These are phyloP conservation scores for Rhegmatorhina hoffmannsi DNA, from an alignment of 2,113 vertebrate genomes.

Conservation along the genomic window DNA sequence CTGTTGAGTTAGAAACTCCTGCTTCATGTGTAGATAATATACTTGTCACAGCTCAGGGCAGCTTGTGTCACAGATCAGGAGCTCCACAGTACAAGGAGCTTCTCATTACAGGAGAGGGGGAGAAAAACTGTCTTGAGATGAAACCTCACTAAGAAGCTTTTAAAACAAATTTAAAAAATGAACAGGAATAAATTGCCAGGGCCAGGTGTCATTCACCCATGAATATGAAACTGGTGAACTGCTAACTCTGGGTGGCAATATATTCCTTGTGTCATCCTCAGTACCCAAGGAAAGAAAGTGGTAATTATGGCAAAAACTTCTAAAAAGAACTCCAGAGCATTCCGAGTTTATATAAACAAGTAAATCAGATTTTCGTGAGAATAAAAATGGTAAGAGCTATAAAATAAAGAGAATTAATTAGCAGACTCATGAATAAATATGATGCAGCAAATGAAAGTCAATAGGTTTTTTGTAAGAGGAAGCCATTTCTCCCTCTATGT, in stretches of 20 bases:
- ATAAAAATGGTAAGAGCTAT: background rate
- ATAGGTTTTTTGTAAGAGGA: background rate
- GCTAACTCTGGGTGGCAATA: background rate
- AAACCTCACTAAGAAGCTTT: constrained; percentile 42
- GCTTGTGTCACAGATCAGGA: constrained; percentile 44
- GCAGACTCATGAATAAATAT: constrained; percentile 28
- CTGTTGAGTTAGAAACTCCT: background rate
- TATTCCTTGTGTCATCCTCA: background rate
- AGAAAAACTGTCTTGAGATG: background rate
- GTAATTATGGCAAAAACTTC: background rate
- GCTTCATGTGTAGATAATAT: constrained; percentile 1
- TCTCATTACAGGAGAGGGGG: background rate
- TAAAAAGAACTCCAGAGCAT: background rate
- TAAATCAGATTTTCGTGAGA: constrained; percentile 18
- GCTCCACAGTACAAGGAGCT: background rate
- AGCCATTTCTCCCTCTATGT: background rate
- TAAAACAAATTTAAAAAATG: constrained; percentile 34
- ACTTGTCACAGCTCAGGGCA: constrained; percentile 32
- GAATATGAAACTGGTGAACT: constrained; percentile 39
- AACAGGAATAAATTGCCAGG: constrained; percentile 33
- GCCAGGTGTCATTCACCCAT: constrained; percentile 28
- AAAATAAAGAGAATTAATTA: constrained; percentile 53
- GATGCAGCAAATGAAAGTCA: constrained; percentile 5
- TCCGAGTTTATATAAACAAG: background rate
- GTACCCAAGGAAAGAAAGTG: background rate